Percentiles rank a stretch among this genome's conserved stretches.
Conservation (phyloP, 2,888 invertebrate genomes). For the Stomorhina lunata region DNA sequence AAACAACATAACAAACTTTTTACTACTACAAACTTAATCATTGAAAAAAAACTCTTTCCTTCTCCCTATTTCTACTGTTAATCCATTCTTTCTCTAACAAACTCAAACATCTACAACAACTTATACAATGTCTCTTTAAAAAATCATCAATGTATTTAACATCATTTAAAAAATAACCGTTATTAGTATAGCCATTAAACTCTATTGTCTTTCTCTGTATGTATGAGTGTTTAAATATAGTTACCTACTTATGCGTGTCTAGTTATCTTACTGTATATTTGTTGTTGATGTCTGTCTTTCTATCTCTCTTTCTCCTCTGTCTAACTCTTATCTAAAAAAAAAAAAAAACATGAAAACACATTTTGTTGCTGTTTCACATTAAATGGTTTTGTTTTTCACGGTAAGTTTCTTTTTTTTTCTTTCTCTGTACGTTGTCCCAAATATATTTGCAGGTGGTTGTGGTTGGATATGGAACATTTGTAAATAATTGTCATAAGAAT, state of each 20-base stretch:
- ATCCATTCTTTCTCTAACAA: not conserved
- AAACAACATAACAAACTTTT: not conserved
- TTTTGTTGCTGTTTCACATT: conserved; percentile 34
- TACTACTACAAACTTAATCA: not conserved
- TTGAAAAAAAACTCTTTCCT: not conserved
- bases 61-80: too few relatives aligned
- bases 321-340: too few relatives aligned
- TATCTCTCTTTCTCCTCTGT: too few relatives aligned
- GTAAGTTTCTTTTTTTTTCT: conserved; percentile 63
- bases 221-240: not conserved
- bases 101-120: not conserved
- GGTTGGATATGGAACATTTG: conserved; percentile 70
- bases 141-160: too few relatives aligned
- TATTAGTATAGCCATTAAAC: too few relatives aligned
- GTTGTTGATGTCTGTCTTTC: conserved; percentile 42
- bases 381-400: conserved; percentile 60
- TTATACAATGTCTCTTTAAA: too few relatives aligned
- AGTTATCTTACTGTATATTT: conserved; percentile 9
- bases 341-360: conserved; percentile 38
- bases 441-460: conserved; percentile 70
- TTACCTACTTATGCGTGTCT: conserved; percentile 2
- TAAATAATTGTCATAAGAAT: conserved; percentile 63
- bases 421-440: conserved; percentile 51
- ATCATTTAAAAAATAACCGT: too few relatives aligned
- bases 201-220: not conserved